A percentile compares a stretch with the other conserved stretches of the same genome.
Evolutionary conservation across 1,140 invertebrate species (phyloP).

Genomic region (Cyclina sinensis): DNA sequence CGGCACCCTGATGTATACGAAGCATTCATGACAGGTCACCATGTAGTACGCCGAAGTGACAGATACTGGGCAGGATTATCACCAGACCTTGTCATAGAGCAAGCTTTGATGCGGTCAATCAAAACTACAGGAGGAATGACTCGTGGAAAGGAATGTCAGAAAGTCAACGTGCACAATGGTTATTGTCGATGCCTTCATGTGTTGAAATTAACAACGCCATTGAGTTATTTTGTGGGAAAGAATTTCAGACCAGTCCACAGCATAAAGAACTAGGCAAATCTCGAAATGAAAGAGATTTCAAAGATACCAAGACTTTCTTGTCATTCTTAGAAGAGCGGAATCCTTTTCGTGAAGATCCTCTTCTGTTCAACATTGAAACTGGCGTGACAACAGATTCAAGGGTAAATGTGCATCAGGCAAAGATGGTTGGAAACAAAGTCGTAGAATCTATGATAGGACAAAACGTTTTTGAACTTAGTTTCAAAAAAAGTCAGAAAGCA

Average conservation of each 20-base stretch:
- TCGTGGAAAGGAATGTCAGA: not conserved
- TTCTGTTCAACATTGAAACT: conserved; percentile 39
- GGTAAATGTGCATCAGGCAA: conserved; percentile 21
- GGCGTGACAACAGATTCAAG: conserved; percentile 19
- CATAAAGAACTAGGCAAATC: not conserved
- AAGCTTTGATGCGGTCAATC: conserved; percentile 78
- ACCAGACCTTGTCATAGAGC: conserved; percentile 79
- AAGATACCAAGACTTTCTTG: conserved; percentile 26
- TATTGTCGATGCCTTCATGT: conserved; percentile 35
- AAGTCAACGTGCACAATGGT: conserved; percentile 19
- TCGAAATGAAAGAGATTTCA: not conserved
- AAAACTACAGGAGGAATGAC: conserved; percentile 84
- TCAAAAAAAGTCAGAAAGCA: conserved; percentile 2
- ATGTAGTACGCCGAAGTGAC: conserved; percentile 76
- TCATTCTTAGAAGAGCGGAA: conserved; percentile 23
- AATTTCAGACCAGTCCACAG: conserved; percentile 54
- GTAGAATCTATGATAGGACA: conserved; percentile 11
- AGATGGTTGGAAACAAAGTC: not conserved
- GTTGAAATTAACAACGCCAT: conserved; percentile 55
- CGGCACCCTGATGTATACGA: conserved; percentile 62
- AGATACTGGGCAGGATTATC: conserved; percentile 86
- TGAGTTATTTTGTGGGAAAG: conserved; percentile 58
- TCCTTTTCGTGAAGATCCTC: conserved; percentile 28
- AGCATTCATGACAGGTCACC: conserved; percentile 75
- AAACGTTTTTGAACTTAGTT: conserved; percentile 14